phyloP scores from a whole-genome alignment of 2,888 invertebrate species.

The Lathronympha strigana region DNA sequence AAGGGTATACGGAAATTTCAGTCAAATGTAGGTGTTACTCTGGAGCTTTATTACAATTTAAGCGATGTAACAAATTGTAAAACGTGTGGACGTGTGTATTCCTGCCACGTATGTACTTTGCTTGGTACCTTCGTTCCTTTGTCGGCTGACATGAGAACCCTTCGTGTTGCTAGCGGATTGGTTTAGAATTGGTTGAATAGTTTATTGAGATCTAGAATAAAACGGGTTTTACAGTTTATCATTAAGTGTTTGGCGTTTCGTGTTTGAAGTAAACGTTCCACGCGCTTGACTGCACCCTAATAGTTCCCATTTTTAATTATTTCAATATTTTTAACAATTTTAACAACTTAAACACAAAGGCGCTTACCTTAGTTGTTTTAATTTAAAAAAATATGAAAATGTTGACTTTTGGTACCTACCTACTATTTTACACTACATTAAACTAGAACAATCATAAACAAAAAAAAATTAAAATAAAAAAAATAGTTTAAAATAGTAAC shows the following conservation, averaged over 20 bases:
- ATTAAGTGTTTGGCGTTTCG: neutral
- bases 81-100: constrained; percentile 74
- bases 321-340: too few species aligned
- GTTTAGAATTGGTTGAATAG: constrained; percentile 37
- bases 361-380: too few species aligned
- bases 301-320: too few species aligned
- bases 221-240: neutral
- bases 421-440: too few species aligned
- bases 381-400: too few species aligned
- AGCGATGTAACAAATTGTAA: constrained; percentile 81
- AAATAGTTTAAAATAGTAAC: too few species aligned
- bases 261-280: neutral
- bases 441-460: too few species aligned
- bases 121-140: constrained; percentile 69
- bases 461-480: too few species aligned
- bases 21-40: constrained; percentile 68
- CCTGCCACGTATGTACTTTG: constrained; percentile 73
- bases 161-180: constrained; percentile 24
- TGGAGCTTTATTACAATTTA: constrained; percentile 80
- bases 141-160: constrained; percentile 39
- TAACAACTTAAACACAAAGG: too few species aligned
- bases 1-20: constrained; percentile 52
- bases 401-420: too few species aligned
- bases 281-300: too few species aligned
- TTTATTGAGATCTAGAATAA: constrained; percentile 19